Percentiles rank a stretch among this genome's conserved stretches.
phyloP scores from a whole-genome alignment of 53 echinoderm and acorn worm genomes.

The Luidia sarsii region DNA sequence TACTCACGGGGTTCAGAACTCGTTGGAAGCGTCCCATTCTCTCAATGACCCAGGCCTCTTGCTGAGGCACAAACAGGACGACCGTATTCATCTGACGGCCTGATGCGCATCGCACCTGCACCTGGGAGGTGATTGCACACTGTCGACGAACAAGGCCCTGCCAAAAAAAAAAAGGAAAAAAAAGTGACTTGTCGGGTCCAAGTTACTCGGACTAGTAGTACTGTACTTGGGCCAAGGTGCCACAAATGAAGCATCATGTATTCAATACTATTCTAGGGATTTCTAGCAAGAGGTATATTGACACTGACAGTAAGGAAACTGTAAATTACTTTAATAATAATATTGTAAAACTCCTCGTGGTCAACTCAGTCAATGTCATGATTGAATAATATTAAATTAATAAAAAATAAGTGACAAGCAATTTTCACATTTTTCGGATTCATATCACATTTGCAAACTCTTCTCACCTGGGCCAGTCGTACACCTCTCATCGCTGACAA shows the following conservation, averaged over 20 bases:
- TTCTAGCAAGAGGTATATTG: no score
- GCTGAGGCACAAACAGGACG: conserved; percentile 84
- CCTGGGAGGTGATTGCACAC: conserved; percentile 24
- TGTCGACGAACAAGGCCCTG: conserved; percentile 41
- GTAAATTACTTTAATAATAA: no score
- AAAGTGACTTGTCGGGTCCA: no score
- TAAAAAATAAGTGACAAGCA: no score
- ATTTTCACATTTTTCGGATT: no score
- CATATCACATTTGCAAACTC: no score
- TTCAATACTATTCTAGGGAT: background rate
- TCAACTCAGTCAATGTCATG: no score
- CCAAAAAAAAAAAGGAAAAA: no score
- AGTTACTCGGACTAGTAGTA: no score
- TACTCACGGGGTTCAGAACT: conserved; percentile 86
- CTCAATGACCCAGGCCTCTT: conserved; percentile 98
- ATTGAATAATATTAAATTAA: no score
- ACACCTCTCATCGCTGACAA: conserved; percentile 29
- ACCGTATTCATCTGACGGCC: conserved; percentile 73
- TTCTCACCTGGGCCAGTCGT: conserved; percentile 50
- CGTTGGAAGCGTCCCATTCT: conserved; percentile 91
- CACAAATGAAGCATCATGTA: background rate
- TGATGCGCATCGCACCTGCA: conserved; percentile 15
- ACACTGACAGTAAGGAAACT: no score
- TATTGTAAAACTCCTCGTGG: no score
- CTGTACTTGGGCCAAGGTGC: background rate